Evolutionary conservation across 1,140 invertebrate species (phyloP).

Genomic region (Drosophila serrata): DNA sequence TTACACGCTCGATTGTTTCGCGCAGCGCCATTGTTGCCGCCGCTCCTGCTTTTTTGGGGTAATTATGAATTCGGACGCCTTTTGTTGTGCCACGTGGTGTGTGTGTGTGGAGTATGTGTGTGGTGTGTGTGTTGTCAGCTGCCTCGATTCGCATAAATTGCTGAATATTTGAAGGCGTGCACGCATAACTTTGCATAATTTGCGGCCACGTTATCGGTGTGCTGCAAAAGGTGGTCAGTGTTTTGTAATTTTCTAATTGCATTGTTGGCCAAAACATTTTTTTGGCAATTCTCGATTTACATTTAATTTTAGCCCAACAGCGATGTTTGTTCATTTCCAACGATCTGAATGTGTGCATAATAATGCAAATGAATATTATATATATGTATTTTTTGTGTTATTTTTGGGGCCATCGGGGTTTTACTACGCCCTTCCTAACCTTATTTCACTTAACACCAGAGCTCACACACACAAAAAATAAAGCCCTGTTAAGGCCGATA

Average conservation of each 20-base stretch:
- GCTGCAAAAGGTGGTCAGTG: constrained; percentile 34
- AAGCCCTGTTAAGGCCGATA: not conserved
- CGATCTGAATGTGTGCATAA: constrained; percentile 47
- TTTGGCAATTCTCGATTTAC: constrained; percentile 51
- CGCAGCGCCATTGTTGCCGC: constrained; percentile 35
- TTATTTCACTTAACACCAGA: not conserved
- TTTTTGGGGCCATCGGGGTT: too few species aligned
- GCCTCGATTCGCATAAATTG: constrained; percentile 75
- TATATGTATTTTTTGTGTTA: not conserved
- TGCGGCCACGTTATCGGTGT: constrained; percentile 52
- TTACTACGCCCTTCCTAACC: too few species aligned
- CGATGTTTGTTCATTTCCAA: constrained; percentile 1
- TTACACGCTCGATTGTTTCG: constrained; percentile 79
- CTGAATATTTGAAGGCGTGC: constrained; percentile 67
- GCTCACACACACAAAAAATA: not conserved
- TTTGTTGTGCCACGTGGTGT: constrained; percentile 37
- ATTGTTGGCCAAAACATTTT: constrained; percentile 57
- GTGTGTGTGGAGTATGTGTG: not conserved
- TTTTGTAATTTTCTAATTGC: constrained; percentile 66
- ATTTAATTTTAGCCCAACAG: constrained; percentile 43
- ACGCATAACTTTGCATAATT: constrained; percentile 79
- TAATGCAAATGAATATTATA: constrained; percentile 44
- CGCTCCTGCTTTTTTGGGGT: constrained; percentile 45
- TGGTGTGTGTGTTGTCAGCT: constrained; percentile 47
- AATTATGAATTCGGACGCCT: constrained; percentile 71